Base-by-base conservation (phyloP, 2,888 invertebrate species). In the Eupithecia dodoneata region DNA sequence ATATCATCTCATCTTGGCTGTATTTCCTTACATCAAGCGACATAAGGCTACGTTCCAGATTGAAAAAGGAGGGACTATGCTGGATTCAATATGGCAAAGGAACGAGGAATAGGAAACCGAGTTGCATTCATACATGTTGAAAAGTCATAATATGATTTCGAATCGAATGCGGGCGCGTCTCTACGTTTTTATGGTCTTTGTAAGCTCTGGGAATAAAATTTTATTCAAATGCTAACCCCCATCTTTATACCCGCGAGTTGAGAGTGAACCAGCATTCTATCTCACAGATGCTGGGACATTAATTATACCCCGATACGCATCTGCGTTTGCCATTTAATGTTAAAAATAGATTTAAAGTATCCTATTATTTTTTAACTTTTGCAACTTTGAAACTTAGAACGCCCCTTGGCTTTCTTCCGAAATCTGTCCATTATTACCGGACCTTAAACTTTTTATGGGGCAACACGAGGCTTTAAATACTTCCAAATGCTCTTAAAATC, bases 401-500 rank as follows among this genome's bases (percentile, higher is more conserved):
- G 83, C 84, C n/a, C 81, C 83, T 75, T 82, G 80, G 81, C 80
- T 83, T 81, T 83, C 78, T 73, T 79, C 83, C 81, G 86, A 86
- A 89, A 87, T 87, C 88, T 87, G 85, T 85, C 89, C 89, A 91
- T 92, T 90, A 90, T 89, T 90, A 87, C 87, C 84, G 86, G 85
- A 87, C 88, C 88, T 90, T 89, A 91, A 91, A 91, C 86, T 91
- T 92, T 92, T 93, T 91, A 93, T 89, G 88, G 84, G 85, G 83
- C 88, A 86, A 89, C 87, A 89, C 88, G 89, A 89, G 89, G 89
- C 90, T 90, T 91, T 91, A 92, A 94, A 94, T 92, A 91, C 92
- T 92, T 90, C 90, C 85, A 91, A 92, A 92, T 89, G 89, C 89
- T 89, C 91, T 93, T 92, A 92, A 93, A 93, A 93, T 93, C 93